Conservation (phyloP, 30 jellyfish, hydroid and myxozoan genomes). For the Catostylus mosaicus region DNA sequence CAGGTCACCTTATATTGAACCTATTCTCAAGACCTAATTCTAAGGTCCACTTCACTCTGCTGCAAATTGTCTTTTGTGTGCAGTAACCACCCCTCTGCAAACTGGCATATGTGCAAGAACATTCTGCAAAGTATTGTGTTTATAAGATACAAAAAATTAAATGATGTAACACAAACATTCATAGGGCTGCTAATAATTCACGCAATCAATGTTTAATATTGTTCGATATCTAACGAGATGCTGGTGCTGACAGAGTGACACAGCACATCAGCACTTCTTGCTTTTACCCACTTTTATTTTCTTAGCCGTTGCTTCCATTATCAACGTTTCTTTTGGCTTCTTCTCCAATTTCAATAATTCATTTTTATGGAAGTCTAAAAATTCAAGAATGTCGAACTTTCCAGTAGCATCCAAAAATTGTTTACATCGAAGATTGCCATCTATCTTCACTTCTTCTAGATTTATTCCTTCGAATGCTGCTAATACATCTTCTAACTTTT, state of each 20-base stretch:
- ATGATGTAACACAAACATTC: no score
- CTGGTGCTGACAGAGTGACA: neutral
- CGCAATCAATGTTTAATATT: no score
- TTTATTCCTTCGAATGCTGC: conserved; percentile 40
- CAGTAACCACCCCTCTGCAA: no score
- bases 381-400: conserved; percentile 33
- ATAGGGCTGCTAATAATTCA: no score
- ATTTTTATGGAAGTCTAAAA: conserved; percentile 41
- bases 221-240: no score
- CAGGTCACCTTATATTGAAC: no score
- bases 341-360: conserved; percentile 20
- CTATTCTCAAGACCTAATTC: no score
- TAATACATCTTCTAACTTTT: conserved; percentile 16
- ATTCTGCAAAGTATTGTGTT: no score
- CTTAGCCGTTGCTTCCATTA: conserved; percentile 20
- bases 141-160: no score
- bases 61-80: no score
- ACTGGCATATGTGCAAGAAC: no score
- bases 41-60: no score
- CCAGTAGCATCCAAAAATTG: conserved; percentile 60
- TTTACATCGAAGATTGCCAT: conserved; percentile 1
- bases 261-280: neutral
- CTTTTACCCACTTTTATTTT: conserved; percentile 30
- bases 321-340: conserved; percentile 23
- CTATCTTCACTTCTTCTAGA: conserved; percentile 33